Conservation (phyloP, 2,113 vertebrate genomes). For the Psittacula cyanocephala region DNA sequence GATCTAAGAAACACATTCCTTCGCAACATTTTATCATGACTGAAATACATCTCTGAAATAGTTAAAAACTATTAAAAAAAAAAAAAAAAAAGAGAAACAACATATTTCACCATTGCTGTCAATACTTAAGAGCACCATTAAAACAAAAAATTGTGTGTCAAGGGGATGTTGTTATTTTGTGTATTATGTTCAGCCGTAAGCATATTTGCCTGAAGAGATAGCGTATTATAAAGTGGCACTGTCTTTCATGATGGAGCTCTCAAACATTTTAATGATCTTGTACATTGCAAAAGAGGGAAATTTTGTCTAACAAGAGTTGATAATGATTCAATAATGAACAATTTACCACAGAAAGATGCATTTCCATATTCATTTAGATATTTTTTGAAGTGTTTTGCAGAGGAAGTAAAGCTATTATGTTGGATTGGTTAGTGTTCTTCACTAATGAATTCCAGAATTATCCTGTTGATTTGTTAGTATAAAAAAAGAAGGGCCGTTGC, state of each 20-base stretch:
- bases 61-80: constrained; percentile 37
- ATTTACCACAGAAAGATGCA: constrained; percentile 73
- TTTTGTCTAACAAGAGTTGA: constrained; percentile 75
- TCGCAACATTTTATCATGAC: not conserved
- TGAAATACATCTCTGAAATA: constrained; percentile 40
- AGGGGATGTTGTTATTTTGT: constrained; percentile 71
- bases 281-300: constrained; percentile 74
- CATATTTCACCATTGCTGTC: constrained; percentile 70
- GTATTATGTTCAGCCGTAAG: constrained; percentile 73
- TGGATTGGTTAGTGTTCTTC: constrained; percentile 69
- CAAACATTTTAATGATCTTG: constrained; percentile 77
- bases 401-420: constrained; percentile 76
- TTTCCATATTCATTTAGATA: constrained; percentile 79
- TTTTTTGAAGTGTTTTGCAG: constrained; percentile 77
- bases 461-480: constrained; percentile 70
- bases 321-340: constrained; percentile 81
- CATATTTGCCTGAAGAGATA: constrained; percentile 79
- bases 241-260: constrained; percentile 76
- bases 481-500: constrained; percentile 45
- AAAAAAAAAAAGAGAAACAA: not conserved
- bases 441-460: constrained; percentile 78
- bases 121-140: constrained; percentile 68
- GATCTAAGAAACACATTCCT: not conserved
- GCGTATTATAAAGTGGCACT: constrained; percentile 73
- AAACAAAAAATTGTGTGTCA: constrained; percentile 66